A percentile compares a stretch with the other conserved stretches of the same genome.
phyloP scores from a whole-genome alignment of 2,888 invertebrate species.

The Odontothrips loti region DNA sequence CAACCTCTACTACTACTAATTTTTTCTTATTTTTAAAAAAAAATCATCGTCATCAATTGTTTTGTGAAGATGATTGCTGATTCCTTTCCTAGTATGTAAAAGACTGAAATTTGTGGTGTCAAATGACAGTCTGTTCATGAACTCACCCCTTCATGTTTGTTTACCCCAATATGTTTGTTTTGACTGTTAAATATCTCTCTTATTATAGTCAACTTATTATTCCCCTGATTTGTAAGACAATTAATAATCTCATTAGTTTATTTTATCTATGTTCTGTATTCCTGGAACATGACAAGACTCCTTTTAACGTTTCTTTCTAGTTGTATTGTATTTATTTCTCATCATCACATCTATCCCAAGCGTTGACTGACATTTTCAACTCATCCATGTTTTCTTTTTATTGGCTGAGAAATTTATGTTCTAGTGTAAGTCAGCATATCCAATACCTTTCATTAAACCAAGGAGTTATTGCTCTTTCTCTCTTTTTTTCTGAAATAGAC shows the following conservation, averaged over 20 bases:
- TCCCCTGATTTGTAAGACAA: background rate
- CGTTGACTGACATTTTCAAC: background rate
- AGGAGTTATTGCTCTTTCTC: background rate
- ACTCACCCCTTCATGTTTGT: background rate
- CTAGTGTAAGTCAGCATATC: no score
- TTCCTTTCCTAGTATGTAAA: background rate
- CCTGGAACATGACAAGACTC: conserved; percentile 9
- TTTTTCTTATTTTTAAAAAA: background rate
- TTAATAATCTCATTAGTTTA: conserved; percentile 15
- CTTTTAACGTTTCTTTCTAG: background rate
- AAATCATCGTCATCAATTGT: background rate
- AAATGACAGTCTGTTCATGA: background rate
- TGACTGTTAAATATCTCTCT: background rate
- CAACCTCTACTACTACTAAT: background rate
- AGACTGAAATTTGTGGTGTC: conserved; percentile 16
- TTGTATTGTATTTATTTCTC: conserved; percentile 3
- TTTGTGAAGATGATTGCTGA: background rate
- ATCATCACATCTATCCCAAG: background rate
- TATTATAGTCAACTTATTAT: background rate
- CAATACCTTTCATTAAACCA: no score
- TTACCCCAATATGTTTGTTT: background rate
- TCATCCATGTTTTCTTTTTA: background rate
- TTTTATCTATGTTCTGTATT: background rate
- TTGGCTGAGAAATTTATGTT: no score
- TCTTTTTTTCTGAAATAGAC: background rate